Base-by-base conservation (phyloP, 2,113 vertebrate genomes). In the Varanus salvator region DNA sequence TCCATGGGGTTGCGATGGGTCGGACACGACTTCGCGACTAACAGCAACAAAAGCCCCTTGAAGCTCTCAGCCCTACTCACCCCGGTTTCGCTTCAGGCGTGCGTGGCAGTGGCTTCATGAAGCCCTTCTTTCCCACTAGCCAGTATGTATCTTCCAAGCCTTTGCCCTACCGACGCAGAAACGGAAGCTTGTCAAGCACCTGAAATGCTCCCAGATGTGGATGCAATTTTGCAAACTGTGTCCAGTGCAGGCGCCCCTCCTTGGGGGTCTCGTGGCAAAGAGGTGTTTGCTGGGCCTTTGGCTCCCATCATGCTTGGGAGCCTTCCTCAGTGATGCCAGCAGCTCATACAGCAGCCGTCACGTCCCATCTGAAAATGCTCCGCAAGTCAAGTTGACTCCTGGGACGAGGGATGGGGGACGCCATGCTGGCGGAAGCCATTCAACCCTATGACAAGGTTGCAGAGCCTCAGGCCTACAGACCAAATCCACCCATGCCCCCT, bases 61-160 rank as follows among this genome's bases (percentile, higher is more conserved):
- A 2, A 44, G 4, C 1, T 7, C 38, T 3, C 2, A 78, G 80
- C 69, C 54, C 85, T 84, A 95, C 98, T 98, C 97, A 99, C 98
- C 98, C 98, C 87, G 98, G 94, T 95, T 97, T 98, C 86, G 98
- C 97, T 93, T 98, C 97, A 91, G 97, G 98, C 80, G 98, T 98
- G 31, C 96, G 96, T 88, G 98, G 98, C 92, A 99, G 97, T 86
- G 97, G 97, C 86, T 98, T 98, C 72, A 95, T 88, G 95, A 99
- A 99, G 84, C 97, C 96, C 6, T 95, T 94, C 96, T 98, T 99
- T 44, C 98, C 98, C 57, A 97, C 97, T 75, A 99, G 97, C 98
- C 99, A 99, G 90, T 98, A 99, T 0, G 98, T 99, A 92, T 99
- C 98, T 96, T 99, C 97, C 76, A 98, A 84, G 76, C 98, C 98